Base-by-base conservation (phyloP, 2,888 invertebrate genomes). In the Nomada goodeniana region DNA sequence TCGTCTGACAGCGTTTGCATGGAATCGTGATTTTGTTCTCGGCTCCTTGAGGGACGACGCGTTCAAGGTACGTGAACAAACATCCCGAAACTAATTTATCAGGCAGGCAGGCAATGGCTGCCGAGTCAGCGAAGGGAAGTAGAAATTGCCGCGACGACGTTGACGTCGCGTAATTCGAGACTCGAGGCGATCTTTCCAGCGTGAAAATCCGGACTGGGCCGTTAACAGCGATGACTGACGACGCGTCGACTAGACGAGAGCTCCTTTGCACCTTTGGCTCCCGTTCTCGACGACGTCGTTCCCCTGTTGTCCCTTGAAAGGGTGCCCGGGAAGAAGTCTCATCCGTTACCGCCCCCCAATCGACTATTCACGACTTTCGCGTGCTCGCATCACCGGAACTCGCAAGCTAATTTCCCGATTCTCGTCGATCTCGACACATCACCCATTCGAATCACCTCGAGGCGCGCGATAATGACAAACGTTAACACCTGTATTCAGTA, bases 161-260 rank as follows among this genome's bases (percentile, higher is more conserved):
- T 76, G 76, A 75, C 64, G 70, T 50, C 42, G 63, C 60, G 74
- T 75, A 86, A 86, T 80, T 75, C 68, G 71, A 81, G 84, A 73
- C 63, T 72, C 61, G n/a, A 20, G 13, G 72, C 63, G 42, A 75
- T 64, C 76, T 61, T 63, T 68, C 29, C 36, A 23, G 63, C 70
- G 65, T 71, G 86, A 79, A 84, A 81, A 72, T 84, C 81, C 61
- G 57, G 68, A 23, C 69, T 47, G 59, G 70, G 42, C 63, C 69
- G 74, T 68, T 69, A 60, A 50, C 80, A 42, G 65, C 81, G 77
- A 86, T 84, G 86, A 86, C 71, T 86, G 86, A 83, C 85, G 85
- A 85, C 65, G 74, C 74, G 68, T 18, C 76, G 55, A 18, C 61
- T 20, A 0, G 52, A 47, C 70, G 61, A 55, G 69, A 18, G n/a